Evolutionary conservation across 2,113 vertebrate species (phyloP), one percentile per base, ranked within the genome.

Genomic region (Paramisgurnus dabryanus): DNA sequence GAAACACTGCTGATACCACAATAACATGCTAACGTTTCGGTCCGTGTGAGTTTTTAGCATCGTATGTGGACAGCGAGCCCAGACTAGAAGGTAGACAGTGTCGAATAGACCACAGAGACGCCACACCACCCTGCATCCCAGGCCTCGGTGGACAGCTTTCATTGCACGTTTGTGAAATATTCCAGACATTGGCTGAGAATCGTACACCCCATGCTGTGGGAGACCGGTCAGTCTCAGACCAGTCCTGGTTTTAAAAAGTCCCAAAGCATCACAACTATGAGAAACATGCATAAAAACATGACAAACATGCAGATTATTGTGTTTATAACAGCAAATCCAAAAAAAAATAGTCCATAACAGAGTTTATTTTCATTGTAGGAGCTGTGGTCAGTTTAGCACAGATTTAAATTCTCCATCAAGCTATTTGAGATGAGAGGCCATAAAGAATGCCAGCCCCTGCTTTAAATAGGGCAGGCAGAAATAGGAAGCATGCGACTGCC

Each of bases 381-480:
- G 74, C 63, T 80, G 60, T 17, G 65, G 73, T 81, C 71, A 34
- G 61, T 84, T 79, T 45, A 83, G 76, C 80, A 69, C 80, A 68
- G 55, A 72, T 60, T 58, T 76, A 53, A 61, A 61, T 73, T 78
- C 72, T 58, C 65, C 11, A 61, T 69, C 63, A 76, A 74, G 84
- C 80, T 81, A 83, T 85, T 71, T 82, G 76, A 85, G 83, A 75
- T 68, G 79, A 58, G 66, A 61, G 65, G 66, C 83, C 69, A 69
- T 83, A 78, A 87, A 83, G 79, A 27, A 70, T 76, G 68, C 67
- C 45, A 41, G 61, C 74, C 77, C 67, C 53, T 53, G 40, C 83
- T 83, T 76, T 79, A 87, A 88, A 88, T 88, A 88, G 86, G 67
- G 64, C 57, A 49, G 22, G 85, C 84, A 78, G 81, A 85, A 88